Evolutionary conservation across 2,113 vertebrate species (phyloP).

Genomic region (Bungarus multicinctus): DNA sequence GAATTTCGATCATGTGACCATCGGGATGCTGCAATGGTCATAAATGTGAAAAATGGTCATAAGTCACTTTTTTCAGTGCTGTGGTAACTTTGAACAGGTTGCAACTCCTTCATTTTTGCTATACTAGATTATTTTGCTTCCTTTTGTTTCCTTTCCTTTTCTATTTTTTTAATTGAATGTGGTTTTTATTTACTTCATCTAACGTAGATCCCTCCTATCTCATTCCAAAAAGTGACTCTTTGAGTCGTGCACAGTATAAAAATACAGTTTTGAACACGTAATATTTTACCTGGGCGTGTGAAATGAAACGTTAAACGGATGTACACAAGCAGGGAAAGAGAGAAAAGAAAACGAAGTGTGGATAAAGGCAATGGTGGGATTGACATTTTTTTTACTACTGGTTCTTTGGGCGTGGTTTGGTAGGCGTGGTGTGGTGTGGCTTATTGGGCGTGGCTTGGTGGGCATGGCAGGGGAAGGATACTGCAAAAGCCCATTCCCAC

Average conservation of each 20-base stretch:
- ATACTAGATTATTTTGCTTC: background rate
- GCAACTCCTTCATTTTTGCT: background rate
- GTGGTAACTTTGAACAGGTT: background rate
- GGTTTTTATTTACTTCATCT: background rate
- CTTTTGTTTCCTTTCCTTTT: background rate
- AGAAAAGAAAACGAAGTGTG: background rate
- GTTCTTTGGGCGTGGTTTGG: too few relatives aligned
- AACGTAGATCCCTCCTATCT: background rate
- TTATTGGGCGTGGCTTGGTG: too few relatives aligned
- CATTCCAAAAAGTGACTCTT: background rate
- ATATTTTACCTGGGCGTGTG: background rate
- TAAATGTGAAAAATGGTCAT: background rate
- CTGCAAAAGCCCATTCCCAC: too few relatives aligned
- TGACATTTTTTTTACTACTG: too few relatives aligned
- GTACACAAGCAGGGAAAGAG: background rate
- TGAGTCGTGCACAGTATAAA: background rate
- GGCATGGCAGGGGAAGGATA: too few relatives aligned
- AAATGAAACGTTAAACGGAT: background rate
- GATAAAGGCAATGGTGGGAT: too few relatives aligned
- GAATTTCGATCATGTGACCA: too few relatives aligned
- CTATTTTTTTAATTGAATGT: background rate
- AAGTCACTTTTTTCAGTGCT: background rate
- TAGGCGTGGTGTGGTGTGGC: too few relatives aligned
- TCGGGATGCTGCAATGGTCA: rapidly evolving
- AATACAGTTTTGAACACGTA: background rate